Conservation (phyloP, 2,113 vertebrate species). For the Toxostoma redivivum region DNA sequence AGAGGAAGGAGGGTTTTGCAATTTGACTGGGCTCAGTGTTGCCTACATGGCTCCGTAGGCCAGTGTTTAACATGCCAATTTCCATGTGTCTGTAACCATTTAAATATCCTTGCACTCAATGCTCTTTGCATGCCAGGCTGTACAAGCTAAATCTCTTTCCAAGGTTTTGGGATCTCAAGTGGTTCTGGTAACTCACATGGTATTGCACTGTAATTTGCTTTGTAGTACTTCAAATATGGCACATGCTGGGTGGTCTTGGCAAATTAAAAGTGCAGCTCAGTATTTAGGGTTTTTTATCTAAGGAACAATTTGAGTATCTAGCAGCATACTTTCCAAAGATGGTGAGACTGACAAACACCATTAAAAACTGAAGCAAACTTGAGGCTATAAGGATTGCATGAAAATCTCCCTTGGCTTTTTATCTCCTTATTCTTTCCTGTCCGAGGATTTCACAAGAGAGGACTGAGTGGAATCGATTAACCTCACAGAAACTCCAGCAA, state of each 20-base stretch:
- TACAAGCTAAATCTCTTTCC: neutral
- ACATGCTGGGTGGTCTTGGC: neutral
- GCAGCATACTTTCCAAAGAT: neutral
- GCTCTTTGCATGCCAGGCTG: neutral
- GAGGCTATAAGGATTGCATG: neutral
- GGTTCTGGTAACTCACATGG: neutral
- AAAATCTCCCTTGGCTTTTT: conserved; percentile 31
- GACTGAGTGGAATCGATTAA: conserved; percentile 55
- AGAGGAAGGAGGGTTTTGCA: neutral
- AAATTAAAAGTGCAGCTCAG: neutral
- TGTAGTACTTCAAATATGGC: neutral
- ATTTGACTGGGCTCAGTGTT: neutral
- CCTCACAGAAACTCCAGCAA: conserved; percentile 45
- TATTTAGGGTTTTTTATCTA: fast-evolving
- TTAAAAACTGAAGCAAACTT: neutral
- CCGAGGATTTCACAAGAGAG: neutral
- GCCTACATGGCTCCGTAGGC: neutral
- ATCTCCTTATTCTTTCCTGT: conserved; percentile 24
- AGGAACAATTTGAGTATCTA: neutral
- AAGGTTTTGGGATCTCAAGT: neutral
- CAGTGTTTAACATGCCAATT: neutral
- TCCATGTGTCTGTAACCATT: neutral
- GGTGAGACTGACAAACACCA: neutral
- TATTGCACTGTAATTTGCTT: neutral
- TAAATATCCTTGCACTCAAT: neutral